Base-by-base conservation (phyloP, 2,888 invertebrate species). In the Dasypogon diadema region DNA sequence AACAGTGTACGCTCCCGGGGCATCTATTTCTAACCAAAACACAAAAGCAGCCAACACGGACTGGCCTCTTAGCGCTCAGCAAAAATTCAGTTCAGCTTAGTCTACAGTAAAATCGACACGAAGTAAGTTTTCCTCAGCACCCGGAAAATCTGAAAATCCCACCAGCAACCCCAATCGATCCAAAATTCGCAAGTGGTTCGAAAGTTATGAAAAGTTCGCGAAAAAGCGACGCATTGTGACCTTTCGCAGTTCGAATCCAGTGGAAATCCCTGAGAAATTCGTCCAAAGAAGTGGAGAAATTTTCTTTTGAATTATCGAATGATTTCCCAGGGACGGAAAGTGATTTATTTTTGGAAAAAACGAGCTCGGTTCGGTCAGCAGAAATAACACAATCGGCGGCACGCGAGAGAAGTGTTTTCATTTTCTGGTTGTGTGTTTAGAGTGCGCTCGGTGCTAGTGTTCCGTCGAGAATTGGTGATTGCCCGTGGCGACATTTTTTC, bases 71-170 rank as follows among this genome's bases (percentile, higher is more conserved):
- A 26, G n/a, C 24, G 42, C 48, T 21, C 26, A 46, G 26, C 21
- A 56, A 60, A 73, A 58, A 14, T 77, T 81, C 79, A 85, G 79
- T 79, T 79, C 78, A 75, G 75, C 77, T 75, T 74, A 78, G 85
- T 83, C 84, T 84, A 83, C 84, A 82, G 84, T 83, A 84, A 83
- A 83, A 83, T 84, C 84, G 84, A 84, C 84, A 84, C 84, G 84
- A 84, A 82, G 84, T 84, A 84, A 84, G 84, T 84, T 83, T 82
- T 75, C 34, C 42, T 42, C 60, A 73, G 56, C 65, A 54, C 54
- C n/a, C 56, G 55, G 77, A 51, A 14, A 6, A 26, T 5, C 26
- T 12, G 14, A 56, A 56, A 56, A n/a, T 56, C 12, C 14, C 56
- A 24, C 24, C 6, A 6, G 21, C 18, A 16, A 8, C 54, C 42